Evolutionary conservation across 2,888 invertebrate species (phyloP), one percentile per base, ranked within the genome.

Genomic region (Metellina segmentata): DNA sequence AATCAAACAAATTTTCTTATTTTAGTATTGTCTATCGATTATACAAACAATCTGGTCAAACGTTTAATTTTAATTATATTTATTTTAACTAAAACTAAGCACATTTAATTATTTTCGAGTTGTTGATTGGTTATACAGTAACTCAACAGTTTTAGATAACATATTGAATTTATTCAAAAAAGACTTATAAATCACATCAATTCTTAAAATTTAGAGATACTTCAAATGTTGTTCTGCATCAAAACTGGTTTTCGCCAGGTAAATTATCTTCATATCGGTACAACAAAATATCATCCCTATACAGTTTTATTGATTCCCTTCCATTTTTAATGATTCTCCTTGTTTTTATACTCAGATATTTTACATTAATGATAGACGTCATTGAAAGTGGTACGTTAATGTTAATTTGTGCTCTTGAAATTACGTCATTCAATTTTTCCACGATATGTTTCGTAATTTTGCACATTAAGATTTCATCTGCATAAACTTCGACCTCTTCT

Each of bases 281-380:
- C 9, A 85, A 78, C 49, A 85, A 51, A 34, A 52, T n/a, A 6
- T 49, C 69, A 49, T 85, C 77, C 75, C 61, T 77, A 69, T 78
- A 77, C 4, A 85, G 7, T 69, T 85, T n/a, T 16, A 75, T 77
- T 16, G 48, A 1, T 13, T 85, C 77, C n/a, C 48, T 20, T 11
- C 11, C 6, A 49, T 69, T 69, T 77, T 19, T 77, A 51, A 70
- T 77, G 49, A 49, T 0, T 85, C 85, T 85, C 0, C 20, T 6
- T 77, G 77, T 85, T 34, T 61, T 51, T 20, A 85, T 77, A 16
- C 19, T 7, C 11, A 9, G 11, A 5, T 69, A 19, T n/a, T 85
- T 85, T 69, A 48, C 69, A 5, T 77, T 48, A n/a, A 85, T 49
- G 0, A 69, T 85, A 7, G 69, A 48, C 6, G 7, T 78, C 51